Evolutionary conservation across 2,113 vertebrate species (phyloP), one percentile per base, ranked within the genome.

Genomic region (Corythaixoides concolor): DNA sequence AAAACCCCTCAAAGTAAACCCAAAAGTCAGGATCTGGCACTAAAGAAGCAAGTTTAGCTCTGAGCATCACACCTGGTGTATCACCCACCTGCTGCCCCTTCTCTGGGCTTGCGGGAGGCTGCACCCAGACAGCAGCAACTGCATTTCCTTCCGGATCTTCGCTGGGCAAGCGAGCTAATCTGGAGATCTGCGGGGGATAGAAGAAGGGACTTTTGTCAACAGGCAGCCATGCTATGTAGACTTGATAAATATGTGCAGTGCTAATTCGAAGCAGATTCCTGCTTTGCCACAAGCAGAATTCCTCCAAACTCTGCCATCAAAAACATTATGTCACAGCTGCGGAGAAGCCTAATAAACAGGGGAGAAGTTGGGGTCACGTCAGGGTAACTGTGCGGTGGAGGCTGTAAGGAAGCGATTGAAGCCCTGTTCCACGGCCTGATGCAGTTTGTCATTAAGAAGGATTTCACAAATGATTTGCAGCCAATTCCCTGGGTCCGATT

Each of bases 321-420:
- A 96, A 96, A 96, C 95, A 96, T 97, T 35, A 96, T 94, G 95
- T 97, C 97, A 96, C 90, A 95, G 96, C 93, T 92, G 94, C 2
- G 18, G 93, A 93, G 92, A 62, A 92, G 86, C 64, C 91, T 45
- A 68, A 43, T 90, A 90, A 94, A 90, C 74, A 85, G 92, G 86
- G 96, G 96, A 98, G 98, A 97, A 97, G 97, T 12, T 39, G 66
- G 91, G 97, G 97, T 97, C 96, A 92, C 3, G 21, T 95, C 85
- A 97, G 98, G 98, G 97, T 94, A 98, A 86, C 86, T 64, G 93
- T 58, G 93, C 1, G 95, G 97, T 90, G 95, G 94, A 97, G 97
- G 96, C 97, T 91, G 97, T 53, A 85, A 91, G 90, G 95, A 58
- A 93, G 89, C 8, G 85, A 94, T 59, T 92, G 92, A 75, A 97